Base-by-base conservation (phyloP, 23 tunicate genomes). In the Ascidia mentula region DNA sequence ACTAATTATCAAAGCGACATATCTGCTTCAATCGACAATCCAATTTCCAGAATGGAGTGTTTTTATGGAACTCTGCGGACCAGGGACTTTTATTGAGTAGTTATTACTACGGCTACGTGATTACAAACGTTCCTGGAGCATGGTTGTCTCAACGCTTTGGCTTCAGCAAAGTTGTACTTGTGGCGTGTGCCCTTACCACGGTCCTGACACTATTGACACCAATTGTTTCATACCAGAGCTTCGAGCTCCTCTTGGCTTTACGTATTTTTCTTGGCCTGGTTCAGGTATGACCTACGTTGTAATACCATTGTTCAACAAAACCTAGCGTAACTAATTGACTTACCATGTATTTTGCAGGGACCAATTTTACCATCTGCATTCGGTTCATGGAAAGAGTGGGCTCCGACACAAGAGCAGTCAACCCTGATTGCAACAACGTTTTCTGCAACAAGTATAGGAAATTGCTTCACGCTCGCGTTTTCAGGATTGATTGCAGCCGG, bases 51-150 rank as follows among this genome's bases (percentile, higher is more conserved):
- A 90, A 85, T 53, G 96, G 96, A 2, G 37, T 85, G 34, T 85
- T 90, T 77, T 30, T 32, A 18, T 85, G 90, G 96, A 61, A 90
- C 73, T 31, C 75, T 5, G 77, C 83, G 26, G 65, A 85, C 0
- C 87, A 90, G 77, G 87, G 87, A n/a, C 79, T 85, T 15, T 12
- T 78, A 0, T 70, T 90, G 26, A 87, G 90, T 2, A 69, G 87
- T 61, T 90, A 90, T 46, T 90, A 73, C 60, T 84, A 84, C 42
- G 96, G 96, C 37, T 90, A 90, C 59, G 53, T 90, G 24, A 22
- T 90, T 34, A 80, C 84, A 33, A 82, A 84, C 61, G 40, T 90
- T 9, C 96, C 96, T 17, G 96, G 96, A n/a, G 96, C 94, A 22
- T 90, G 84, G 80, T 35, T 90, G 71, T 81, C 90, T 6, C 81